Evolutionary conservation across 2,888 invertebrate genomes (phyloP).

Genomic region (Yponomeuta malinellus): DNA sequence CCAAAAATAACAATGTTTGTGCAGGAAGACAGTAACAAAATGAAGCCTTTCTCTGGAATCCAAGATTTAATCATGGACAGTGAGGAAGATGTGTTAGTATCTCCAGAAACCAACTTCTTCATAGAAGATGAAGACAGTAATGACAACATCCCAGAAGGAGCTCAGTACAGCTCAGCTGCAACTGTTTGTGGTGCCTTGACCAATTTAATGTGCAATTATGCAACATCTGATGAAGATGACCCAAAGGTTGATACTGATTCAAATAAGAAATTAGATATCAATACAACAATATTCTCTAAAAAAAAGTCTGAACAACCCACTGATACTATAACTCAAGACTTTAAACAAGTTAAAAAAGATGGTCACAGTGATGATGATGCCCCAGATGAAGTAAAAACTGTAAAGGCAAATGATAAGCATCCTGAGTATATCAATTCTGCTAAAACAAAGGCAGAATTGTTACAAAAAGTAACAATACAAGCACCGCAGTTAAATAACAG

Average conservation of each 20-base stretch:
- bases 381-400: conserved; percentile 65
- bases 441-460: conserved; percentile 18
- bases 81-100: conserved; percentile 28
- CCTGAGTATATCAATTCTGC: conserved; percentile 21
- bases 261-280: conserved; percentile 14
- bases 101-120: conserved; percentile 26
- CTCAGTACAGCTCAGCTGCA: conserved; percentile 18
- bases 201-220: conserved; percentile 75
- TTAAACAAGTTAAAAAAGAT: conserved; percentile 16
- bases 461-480: conserved; percentile 24
- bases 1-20: conserved; percentile 12
- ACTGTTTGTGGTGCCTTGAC: conserved; percentile 72
- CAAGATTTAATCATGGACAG: conserved; percentile 42
- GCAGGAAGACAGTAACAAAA: conserved; percentile 38
- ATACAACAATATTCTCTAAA: conserved; percentile 20
- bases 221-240: conserved; percentile 56
- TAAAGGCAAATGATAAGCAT: conserved; percentile 22
- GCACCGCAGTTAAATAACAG: conserved; percentile 17
- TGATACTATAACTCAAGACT: neutral
- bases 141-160: conserved; percentile 25
- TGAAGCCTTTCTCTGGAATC: conserved; percentile 69
- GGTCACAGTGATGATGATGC: conserved; percentile 49
- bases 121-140: conserved; percentile 55
- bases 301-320: neutral
- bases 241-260: conserved; percentile 18